Evolutionary conservation across 2,113 vertebrate genomes (phyloP).

Genomic region (Perccottus glenii): DNA sequence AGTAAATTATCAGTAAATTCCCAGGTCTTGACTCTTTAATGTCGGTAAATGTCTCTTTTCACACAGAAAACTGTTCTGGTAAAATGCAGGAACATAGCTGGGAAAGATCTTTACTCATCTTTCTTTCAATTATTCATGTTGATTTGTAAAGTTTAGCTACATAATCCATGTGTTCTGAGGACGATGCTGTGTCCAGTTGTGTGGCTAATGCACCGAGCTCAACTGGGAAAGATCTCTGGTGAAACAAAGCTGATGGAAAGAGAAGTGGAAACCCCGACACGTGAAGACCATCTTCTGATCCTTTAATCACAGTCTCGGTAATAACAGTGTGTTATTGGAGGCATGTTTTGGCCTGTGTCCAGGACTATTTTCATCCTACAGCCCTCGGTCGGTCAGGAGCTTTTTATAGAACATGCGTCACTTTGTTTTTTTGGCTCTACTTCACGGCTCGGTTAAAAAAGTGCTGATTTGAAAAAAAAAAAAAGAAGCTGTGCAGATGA

Average conservation of each 20-base stretch:
- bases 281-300: constrained; percentile 5
- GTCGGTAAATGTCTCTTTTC: no score
- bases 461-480: constrained; percentile 1
- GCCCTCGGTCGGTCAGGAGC: constrained; percentile 7
- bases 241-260: not conserved
- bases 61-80: no score
- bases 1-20: no score
- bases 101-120: no score
- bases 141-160: no score
- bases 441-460: constrained; percentile 9
- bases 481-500: not conserved
- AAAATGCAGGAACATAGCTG: no score
- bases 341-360: not conserved
- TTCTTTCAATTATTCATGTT: no score
- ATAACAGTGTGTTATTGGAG: constrained; percentile 6
- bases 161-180: no score
- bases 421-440: constrained; percentile 38
- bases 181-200: no score
- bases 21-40: no score
- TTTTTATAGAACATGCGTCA: constrained; percentile 39
- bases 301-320: not conserved
- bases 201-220: no score
- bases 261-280: not conserved
- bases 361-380: constrained; percentile 24
- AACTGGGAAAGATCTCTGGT: no score